Conservation (phyloP, 2,888 invertebrate species). For the Tuberolachnus salignus region DNA sequence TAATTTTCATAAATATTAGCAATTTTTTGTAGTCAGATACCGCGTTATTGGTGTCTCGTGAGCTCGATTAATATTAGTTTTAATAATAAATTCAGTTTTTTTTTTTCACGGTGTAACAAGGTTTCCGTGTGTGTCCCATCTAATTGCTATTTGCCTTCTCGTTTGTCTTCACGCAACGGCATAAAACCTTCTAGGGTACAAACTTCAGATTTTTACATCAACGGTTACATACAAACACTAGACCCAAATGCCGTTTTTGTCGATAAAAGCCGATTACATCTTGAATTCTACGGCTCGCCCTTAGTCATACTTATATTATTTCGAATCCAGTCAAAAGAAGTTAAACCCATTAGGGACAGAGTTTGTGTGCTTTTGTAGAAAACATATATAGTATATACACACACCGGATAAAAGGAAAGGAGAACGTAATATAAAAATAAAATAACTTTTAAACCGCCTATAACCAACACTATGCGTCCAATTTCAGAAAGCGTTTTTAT, state of each 20-base stretch:
- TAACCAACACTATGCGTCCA: constrained; percentile 26
- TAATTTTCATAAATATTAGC: too few relatives aligned
- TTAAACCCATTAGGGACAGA: constrained; percentile 21
- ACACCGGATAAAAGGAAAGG: constrained; percentile 15
- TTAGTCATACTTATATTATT: constrained; percentile 41
- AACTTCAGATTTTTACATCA: constrained; percentile 6
- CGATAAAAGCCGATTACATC: constrained; percentile 48
- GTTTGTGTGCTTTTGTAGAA: constrained; percentile 18
- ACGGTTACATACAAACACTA: not conserved
- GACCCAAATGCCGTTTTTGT: constrained; percentile 1
- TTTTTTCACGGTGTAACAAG: too few relatives aligned
- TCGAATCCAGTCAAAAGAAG: constrained; percentile 33
- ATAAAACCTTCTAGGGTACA: not conserved
- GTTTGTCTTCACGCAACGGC: not conserved
- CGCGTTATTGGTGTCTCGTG: too few relatives aligned
- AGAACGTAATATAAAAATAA: constrained; percentile 23
- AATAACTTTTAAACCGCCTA: constrained; percentile 26
- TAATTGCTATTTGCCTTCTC: not conserved
- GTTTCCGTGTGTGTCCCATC: too few relatives aligned
- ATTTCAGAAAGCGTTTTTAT: constrained; percentile 36
- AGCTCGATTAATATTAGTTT: too few relatives aligned
- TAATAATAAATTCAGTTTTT: too few relatives aligned
- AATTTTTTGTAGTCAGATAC: too few relatives aligned
- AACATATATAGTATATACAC: not conserved
- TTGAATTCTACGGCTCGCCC: constrained; percentile 17